Percentiles rank a stretch among this genome's conserved stretches.
Evolutionary conservation across 1,140 invertebrate genomes (phyloP).

Genomic region (Planococcus citri): DNA sequence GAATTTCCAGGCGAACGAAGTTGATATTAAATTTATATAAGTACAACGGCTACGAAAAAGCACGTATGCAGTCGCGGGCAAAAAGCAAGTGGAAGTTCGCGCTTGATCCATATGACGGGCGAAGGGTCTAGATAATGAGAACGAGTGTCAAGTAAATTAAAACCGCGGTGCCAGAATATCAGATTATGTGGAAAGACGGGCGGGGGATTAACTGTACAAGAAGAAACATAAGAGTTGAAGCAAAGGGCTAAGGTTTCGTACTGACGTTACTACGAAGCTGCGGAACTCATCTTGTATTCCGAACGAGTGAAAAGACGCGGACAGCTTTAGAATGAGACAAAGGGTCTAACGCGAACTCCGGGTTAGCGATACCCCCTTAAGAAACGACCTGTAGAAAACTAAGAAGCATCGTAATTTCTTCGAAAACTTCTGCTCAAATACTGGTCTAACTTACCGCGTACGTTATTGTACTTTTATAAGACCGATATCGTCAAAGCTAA

Average conservation of each 20-base stretch:
- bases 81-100: background rate
- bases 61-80: background rate
- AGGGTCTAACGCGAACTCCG: conserved; percentile 19
- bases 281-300: conserved; percentile 18
- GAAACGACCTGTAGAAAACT: conserved; percentile 17
- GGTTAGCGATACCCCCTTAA: conserved; percentile 19
- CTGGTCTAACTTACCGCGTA: conserved; percentile 1
- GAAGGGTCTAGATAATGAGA: conserved; percentile 17
- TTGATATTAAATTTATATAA: conserved; percentile 20
- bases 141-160: conserved; percentile 19
- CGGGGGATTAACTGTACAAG: background rate
- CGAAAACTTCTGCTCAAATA: conserved; percentile 14
- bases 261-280: conserved; percentile 1
- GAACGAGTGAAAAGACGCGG: conserved; percentile 19
- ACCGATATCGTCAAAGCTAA: background rate
- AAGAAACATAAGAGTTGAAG: conserved; percentile 18
- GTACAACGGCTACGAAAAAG: background rate
- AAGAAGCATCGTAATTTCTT: conserved; percentile 15
- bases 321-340: conserved; percentile 20
- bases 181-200: background rate
- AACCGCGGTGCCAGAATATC: conserved; percentile 18
- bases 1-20: background rate
- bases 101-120: conserved; percentile 6
- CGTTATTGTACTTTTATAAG: conserved; percentile 6
- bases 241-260: conserved; percentile 9